Evolutionary conservation across 1,140 invertebrate genomes (phyloP).

Genomic region (Zaprionus davidi): DNA sequence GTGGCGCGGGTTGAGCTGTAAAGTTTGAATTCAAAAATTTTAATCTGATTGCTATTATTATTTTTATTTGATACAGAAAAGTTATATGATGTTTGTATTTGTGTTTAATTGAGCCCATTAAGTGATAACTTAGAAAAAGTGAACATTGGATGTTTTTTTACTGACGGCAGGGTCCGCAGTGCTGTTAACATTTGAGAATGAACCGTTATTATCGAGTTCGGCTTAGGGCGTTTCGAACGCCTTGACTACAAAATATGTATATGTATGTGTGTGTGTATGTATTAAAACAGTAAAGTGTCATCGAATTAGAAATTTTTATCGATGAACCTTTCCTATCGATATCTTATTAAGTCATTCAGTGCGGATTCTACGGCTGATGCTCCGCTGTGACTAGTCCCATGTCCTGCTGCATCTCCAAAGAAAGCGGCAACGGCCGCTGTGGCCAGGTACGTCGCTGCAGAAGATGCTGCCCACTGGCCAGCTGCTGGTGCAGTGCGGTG

Average conservation of each 20-base stretch:
- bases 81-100: not conserved
- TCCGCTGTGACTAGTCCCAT: constrained; percentile 57
- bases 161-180: constrained; percentile 34
- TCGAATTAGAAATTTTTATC: not conserved
- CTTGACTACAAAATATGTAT: constrained; percentile 37
- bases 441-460: constrained; percentile 82
- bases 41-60: not conserved
- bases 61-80: not conserved
- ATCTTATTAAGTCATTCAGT: constrained; percentile 27
- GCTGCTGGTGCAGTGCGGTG: constrained; percentile 84
- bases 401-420: constrained; percentile 57
- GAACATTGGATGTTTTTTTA: constrained; percentile 54
- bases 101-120: constrained; percentile 36
- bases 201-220: constrained; percentile 45
- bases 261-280: constrained; percentile 17
- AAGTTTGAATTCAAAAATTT: constrained; percentile 22
- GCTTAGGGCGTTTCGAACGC: constrained; percentile 65
- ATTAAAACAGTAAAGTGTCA: not conserved
- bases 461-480: constrained; percentile 83
- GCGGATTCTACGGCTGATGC: constrained; percentile 27
- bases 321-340: not conserved
- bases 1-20: not conserved
- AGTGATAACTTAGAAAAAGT: constrained; percentile 51
- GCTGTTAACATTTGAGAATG: constrained; percentile 53
- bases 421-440: constrained; percentile 78